phyloP scores from a whole-genome alignment of 2,797 vertebrate species.

The Karalla daura region DNA sequence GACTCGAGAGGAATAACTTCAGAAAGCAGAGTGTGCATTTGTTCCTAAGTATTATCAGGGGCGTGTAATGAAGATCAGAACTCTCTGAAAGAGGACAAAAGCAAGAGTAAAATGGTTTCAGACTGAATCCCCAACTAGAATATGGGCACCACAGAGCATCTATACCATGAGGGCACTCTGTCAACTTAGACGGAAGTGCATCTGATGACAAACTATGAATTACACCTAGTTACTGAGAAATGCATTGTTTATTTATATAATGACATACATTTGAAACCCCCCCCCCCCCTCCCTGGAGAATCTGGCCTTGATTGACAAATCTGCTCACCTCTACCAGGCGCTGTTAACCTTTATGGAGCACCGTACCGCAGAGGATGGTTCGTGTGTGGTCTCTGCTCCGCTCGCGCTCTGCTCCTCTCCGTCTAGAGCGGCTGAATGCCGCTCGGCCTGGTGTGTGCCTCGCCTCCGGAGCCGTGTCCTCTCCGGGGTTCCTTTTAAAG shows the following conservation, averaged over 20 bases:
- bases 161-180: too few relatives aligned
- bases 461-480: slow-evolving; percentile 51
- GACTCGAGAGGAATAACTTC: too few relatives aligned
- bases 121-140: too few relatives aligned
- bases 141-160: too few relatives aligned
- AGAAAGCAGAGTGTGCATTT: too few relatives aligned
- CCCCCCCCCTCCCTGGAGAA: too few relatives aligned
- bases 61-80: too few relatives aligned
- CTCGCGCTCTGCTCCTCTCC: slow-evolving; percentile 4
- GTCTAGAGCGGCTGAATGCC: background rate
- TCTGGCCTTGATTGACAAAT: slow-evolving; percentile 19
- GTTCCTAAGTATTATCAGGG: too few relatives aligned
- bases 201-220: background rate
- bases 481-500: slow-evolving; percentile 55
- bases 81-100: too few relatives aligned
- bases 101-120: too few relatives aligned
- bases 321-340: slow-evolving; percentile 1
- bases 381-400: slow-evolving; percentile 14
- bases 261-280: too few relatives aligned
- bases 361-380: slow-evolving; percentile 11
- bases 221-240: background rate
- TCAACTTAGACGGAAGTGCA: too few relatives aligned
- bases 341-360: slow-evolving; percentile 19
- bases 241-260: background rate
- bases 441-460: background rate